Conservation (phyloP, 2,113 vertebrate species). For the Syngnathus floridae region DNA sequence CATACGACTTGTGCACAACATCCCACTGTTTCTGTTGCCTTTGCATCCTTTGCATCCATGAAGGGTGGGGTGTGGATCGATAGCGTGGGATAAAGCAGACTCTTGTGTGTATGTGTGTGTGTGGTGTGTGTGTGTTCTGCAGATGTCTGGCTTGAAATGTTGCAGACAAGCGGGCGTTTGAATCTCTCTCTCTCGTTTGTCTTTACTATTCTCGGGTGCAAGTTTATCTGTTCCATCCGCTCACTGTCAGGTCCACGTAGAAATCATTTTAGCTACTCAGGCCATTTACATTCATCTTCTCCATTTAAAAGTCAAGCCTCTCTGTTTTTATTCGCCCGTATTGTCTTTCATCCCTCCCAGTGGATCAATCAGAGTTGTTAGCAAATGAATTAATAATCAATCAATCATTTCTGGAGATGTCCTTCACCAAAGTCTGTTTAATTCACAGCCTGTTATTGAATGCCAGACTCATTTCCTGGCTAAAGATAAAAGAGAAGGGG, state of each 20-base stretch:
- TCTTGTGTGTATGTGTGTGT: constrained; percentile 34
- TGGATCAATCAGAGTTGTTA: constrained; percentile 43
- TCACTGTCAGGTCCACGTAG: constrained; percentile 25
- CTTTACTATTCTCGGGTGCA: constrained; percentile 39
- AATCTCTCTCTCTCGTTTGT: constrained; percentile 29
- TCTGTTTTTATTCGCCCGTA: background rate
- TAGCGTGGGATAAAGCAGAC: constrained; percentile 58
- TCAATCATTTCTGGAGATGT: constrained; percentile 52
- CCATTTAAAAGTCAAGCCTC: constrained; percentile 1
- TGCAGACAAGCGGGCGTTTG: constrained; percentile 46
- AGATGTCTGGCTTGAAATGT: constrained; percentile 60
- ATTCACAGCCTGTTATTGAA: constrained; percentile 48
- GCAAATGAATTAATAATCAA: constrained; percentile 47
- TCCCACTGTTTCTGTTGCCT: constrained; percentile 55
- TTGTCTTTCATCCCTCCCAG: constrained; percentile 11
- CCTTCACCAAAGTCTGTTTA: constrained; percentile 22
- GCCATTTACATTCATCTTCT: constrained; percentile 9
- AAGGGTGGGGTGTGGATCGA: constrained; percentile 67
- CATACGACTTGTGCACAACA: constrained; percentile 19
- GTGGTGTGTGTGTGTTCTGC: constrained; percentile 43
- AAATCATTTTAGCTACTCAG: constrained; percentile 8
- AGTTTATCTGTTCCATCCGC: constrained; percentile 45
- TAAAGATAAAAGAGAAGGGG: constrained; percentile 47
- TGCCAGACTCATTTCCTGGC: constrained; percentile 56
- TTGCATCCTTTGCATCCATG: constrained; percentile 65